Base-by-base conservation (phyloP, 1,140 invertebrate species). In the Bombus picipes region DNA sequence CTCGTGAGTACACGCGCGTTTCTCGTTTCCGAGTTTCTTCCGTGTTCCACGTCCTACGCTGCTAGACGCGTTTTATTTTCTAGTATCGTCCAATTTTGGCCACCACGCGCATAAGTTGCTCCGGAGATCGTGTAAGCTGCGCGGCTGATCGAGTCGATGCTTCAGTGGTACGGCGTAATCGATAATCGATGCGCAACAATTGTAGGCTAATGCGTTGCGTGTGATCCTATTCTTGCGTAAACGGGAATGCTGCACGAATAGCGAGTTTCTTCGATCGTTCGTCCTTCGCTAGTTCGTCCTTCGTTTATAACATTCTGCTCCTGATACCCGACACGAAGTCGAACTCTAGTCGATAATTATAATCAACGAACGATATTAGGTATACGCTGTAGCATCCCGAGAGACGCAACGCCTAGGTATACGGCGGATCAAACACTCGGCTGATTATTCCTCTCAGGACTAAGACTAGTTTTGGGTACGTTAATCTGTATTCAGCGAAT, bases 221-320 rank as follows among this genome's bases (percentile, higher is more conserved):
- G 47, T 8, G 18, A 53, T 22, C 22, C 47, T 53, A 53, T 53
- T 53, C 15, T 53, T 6, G 47, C 47, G 47, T 53, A 22, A 53
- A 53, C 18, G 47, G 0, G 18, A 53, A 5, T 18, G 15, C 5
- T 0, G 47, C 15, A 0, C 0, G 18, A 53, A 53, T 18, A 18
- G 1, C 15, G 47, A 53, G 47, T 53, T 18, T 53, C 47, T 53
- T 22, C 18, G 47, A 53, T 53, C 0, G 47, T 18, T 47, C 43
- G 0, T 53, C 9, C 59, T 62, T 12, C 3, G 59, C 47, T 5
- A 1, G 47, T 18, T 47, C 47, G 1, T 18, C 3, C 59, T 62
- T n/a, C 28, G 59, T 28, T 62, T 0, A 0, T 4, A 34, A 66
- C 37, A 1, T 39, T 39, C 1, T 25, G 37, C 0, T 37, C 8